Percentiles rank a stretch among this genome's conserved stretches.
Conservation (phyloP, 2,113 vertebrate species). For the Toxostoma redivivum region DNA sequence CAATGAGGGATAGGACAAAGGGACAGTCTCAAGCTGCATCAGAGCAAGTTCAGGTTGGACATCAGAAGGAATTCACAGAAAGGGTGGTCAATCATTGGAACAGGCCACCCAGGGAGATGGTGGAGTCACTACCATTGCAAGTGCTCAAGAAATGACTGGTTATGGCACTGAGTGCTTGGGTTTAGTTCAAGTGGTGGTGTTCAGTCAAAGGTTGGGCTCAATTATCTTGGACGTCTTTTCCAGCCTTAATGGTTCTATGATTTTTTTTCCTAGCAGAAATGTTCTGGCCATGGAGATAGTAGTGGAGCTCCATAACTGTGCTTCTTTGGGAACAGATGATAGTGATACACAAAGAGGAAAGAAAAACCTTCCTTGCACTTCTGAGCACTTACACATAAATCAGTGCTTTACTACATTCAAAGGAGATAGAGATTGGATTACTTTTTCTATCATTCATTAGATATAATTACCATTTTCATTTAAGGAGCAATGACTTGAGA, state of each 20-base stretch:
- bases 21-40: not conserved
- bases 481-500: not conserved
- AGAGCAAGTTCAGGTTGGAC: not conserved
- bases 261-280: not conserved
- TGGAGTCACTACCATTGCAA: not conserved
- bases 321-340: not conserved
- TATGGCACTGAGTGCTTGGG: not conserved
- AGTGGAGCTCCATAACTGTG: not conserved
- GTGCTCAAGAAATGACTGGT: not conserved
- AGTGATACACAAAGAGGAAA: not conserved
- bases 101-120: not conserved
- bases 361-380: not conserved
- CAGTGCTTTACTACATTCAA: not conserved
- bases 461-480: not conserved
- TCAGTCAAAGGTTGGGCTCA: not conserved
- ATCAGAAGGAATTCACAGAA: not conserved
- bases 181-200: not conserved
- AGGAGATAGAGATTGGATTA: not conserved
- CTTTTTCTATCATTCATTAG: not conserved
- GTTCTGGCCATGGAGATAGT: not conserved
- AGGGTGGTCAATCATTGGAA: not conserved
- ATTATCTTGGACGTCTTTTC: not conserved
- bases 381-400: not conserved
- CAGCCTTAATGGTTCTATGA: not conserved
- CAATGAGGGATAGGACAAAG: not conserved